These are phyloP conservation scores for Psilopsiagon aurifrons DNA, from an alignment of 2,113 vertebrate species.

Conservation along the genomic window DNA sequence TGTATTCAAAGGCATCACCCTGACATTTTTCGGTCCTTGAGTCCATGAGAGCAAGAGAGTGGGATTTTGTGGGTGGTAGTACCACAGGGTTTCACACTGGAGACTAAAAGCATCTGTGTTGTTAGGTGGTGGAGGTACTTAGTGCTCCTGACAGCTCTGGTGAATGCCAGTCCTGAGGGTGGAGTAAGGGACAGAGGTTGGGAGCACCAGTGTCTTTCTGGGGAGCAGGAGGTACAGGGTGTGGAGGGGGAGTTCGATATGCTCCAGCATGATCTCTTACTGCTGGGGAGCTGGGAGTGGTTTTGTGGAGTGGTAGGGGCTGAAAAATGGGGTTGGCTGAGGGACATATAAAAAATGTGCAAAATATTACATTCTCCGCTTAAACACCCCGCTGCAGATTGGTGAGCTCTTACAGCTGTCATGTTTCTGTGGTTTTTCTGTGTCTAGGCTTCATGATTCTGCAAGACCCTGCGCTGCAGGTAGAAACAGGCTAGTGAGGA, in stretches of 20 bases:
- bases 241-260: fast-evolving
- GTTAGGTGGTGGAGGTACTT: neutral
- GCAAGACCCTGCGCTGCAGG: neutral
- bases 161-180: neutral
- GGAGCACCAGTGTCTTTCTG: neutral
- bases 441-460: neutral
- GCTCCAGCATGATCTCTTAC: neutral
- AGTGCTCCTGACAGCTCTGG: neutral
- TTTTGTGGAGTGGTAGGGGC: neutral
- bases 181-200: neutral
- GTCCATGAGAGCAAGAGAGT: neutral
- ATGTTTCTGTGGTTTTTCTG: neutral
- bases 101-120: neutral
- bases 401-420: neutral
- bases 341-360: neutral
- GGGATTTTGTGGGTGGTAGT: neutral
- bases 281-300: neutral
- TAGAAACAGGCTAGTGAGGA: neutral
- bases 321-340: neutral
- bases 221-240: neutral
- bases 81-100: neutral
- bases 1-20: neutral
- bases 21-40: neutral
- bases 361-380: neutral
- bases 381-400: neutral